Conservation (phyloP, 1,140 invertebrate genomes). For the Heterodera schachtii region DNA sequence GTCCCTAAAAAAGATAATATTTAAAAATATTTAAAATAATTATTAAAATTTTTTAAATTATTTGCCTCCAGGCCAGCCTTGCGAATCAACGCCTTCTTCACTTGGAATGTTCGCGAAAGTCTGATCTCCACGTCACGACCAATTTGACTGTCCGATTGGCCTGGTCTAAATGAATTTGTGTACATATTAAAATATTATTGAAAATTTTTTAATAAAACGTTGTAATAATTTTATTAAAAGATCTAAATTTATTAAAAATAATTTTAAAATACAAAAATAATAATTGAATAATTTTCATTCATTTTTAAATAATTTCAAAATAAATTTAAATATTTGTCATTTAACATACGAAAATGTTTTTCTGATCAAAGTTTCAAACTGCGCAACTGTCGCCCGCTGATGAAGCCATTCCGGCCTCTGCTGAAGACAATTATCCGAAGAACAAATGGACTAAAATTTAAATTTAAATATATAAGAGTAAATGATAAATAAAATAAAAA, state of each 20-base stretch:
- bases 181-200: too few species aligned
- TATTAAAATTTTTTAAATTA: background rate
- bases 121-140: conserved; percentile 50
- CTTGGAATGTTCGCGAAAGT: conserved; percentile 51
- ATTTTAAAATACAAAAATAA: background rate
- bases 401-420: conserved; percentile 40
- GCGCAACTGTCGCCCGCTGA: conserved; percentile 36
- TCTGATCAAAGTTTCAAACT: conserved; percentile 35
- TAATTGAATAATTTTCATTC: too few species aligned
- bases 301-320: background rate
- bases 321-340: background rate
- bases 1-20: background rate
- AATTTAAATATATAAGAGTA: too few species aligned
- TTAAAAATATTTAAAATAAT: background rate
- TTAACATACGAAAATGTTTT: conserved; percentile 6
- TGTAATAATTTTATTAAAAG: too few species aligned
- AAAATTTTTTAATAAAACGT: too few species aligned
- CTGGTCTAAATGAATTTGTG: conserved; percentile 13
- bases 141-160: conserved; percentile 33
- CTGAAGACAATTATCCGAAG: conserved; percentile 37
- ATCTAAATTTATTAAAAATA: too few species aligned
- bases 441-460: too few species aligned
- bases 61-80: conserved; percentile 49
- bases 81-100: conserved; percentile 51
- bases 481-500: too few species aligned